Conservation (phyloP, 1,140 invertebrate genomes). For the Ostrea denselamellosa region DNA sequence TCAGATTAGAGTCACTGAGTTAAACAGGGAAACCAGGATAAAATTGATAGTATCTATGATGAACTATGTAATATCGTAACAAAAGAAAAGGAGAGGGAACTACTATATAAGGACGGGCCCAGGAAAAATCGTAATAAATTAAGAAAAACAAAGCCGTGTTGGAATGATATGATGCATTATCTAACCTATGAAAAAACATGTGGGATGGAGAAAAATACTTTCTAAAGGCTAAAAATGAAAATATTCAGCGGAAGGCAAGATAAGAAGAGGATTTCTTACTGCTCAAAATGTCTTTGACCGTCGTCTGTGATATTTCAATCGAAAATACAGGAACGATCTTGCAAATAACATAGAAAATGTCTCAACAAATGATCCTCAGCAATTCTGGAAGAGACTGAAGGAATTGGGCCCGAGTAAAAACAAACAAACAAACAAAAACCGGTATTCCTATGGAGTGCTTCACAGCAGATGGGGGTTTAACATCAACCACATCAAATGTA, state of each 20-base stretch:
- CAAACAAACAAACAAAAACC: no score
- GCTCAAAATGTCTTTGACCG: not conserved
- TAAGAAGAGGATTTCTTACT: not conserved
- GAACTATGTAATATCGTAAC: not conserved
- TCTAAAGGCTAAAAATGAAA: not conserved
- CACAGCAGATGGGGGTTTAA: not conserved
- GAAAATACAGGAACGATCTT: not conserved
- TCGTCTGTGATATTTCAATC: not conserved
- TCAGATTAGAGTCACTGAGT: not conserved
- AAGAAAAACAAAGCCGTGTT: no score
- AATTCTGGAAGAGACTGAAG: slow-evolving; percentile 1
- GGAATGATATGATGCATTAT: no score
- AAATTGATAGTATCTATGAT: not conserved
- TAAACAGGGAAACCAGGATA: not conserved
- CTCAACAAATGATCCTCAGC: not conserved
- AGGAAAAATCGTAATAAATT: not conserved
- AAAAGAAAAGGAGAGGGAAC: not conserved
- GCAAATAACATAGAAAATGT: not conserved
- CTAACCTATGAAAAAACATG: not conserved
- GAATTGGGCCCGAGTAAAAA: not conserved
- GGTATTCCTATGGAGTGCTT: not conserved
- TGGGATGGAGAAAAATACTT: not conserved
- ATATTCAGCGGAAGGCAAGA: not conserved
- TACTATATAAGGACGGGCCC: not conserved
- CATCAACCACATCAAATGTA: not conserved